Conservation (phyloP, 1,140 invertebrate species). For the Zaprionus inermis region DNA sequence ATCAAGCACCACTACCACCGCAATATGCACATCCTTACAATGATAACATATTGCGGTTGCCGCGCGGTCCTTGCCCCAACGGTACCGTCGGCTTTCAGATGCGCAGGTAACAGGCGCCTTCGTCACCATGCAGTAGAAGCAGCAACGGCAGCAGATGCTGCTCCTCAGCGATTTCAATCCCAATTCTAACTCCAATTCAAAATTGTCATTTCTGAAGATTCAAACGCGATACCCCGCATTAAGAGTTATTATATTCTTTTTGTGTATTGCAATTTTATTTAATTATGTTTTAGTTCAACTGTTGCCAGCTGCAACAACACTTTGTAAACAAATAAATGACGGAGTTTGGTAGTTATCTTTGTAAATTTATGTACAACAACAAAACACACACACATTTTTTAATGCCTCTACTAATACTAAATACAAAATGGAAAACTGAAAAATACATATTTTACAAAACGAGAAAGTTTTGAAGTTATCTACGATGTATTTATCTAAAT, state of each 20-base stretch:
- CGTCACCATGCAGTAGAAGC: slow-evolving; percentile 5
- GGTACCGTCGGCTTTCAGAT: slow-evolving; percentile 86
- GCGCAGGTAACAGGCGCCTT: slow-evolving; percentile 85
- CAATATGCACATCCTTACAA: slow-evolving; percentile 70
- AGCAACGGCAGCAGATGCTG: neutral
- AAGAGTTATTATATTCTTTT: slow-evolving; percentile 16
- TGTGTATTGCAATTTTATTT: slow-evolving; percentile 26
- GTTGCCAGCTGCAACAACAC: slow-evolving; percentile 36
- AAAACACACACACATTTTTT: slow-evolving; percentile 69
- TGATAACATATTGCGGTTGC: slow-evolving; percentile 85
- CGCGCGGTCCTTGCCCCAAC: slow-evolving; percentile 86
- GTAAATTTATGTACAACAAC: slow-evolving; percentile 66
- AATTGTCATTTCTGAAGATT: slow-evolving; percentile 12
- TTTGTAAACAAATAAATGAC: slow-evolving; percentile 63
- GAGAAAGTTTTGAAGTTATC: neutral
- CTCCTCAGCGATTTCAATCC: slow-evolving; percentile 1
- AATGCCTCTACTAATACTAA: slow-evolving; percentile 40
- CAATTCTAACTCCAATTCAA: slow-evolving; percentile 11
- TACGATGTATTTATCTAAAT: slow-evolving; percentile 5
- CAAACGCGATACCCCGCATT: slow-evolving; percentile 16
- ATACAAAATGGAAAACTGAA: slow-evolving; percentile 36
- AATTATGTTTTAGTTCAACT: slow-evolving; percentile 21
- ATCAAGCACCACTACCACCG: slow-evolving; percentile 43
- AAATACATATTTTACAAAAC: slow-evolving; percentile 50
- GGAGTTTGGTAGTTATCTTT: slow-evolving; percentile 75